A percentile compares a stretch with the other conserved stretches of the same genome.
These are phyloP conservation scores for Adelosebastes latens DNA, from an alignment of 2,797 vertebrate species.

Conservation along the genomic window DNA sequence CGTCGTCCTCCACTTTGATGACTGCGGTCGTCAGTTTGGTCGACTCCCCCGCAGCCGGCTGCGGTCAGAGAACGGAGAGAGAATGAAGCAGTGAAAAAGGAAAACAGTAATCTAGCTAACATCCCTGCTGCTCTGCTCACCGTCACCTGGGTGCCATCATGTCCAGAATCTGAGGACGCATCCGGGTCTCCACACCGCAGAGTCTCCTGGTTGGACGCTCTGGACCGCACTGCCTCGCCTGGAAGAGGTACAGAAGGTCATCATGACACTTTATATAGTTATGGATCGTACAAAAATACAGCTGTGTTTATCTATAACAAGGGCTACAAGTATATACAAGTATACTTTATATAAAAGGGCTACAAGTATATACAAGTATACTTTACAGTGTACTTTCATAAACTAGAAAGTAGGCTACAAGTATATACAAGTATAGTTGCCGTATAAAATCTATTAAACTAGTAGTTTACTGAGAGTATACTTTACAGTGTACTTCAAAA, in stretches of 20 bases:
- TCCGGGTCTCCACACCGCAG: background rate
- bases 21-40: background rate
- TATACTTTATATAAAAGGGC: too few relatives aligned
- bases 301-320: too few relatives aligned
- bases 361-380: too few relatives aligned
- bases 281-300: background rate
- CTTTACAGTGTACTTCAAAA: too few relatives aligned
- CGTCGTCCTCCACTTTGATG: conserved; percentile 72
- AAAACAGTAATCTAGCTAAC: background rate
- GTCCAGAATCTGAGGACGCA: background rate
- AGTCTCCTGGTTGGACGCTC: background rate
- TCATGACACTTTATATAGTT: background rate
- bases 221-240: conserved; percentile 4
- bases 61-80: background rate
- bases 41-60: conserved; percentile 16
- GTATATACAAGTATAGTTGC: too few relatives aligned
- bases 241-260: background rate
- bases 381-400: too few relatives aligned
- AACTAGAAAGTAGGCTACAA: too few relatives aligned
- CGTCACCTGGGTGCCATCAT: background rate
- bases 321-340: too few relatives aligned
- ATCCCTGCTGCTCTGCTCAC: background rate
- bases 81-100: rapidly evolving
- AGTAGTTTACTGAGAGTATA: too few relatives aligned
- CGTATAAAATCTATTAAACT: too few relatives aligned